Evolutionary conservation across 2,797 vertebrate species (phyloP).

Genomic region (Nyctibius grandis): DNA sequence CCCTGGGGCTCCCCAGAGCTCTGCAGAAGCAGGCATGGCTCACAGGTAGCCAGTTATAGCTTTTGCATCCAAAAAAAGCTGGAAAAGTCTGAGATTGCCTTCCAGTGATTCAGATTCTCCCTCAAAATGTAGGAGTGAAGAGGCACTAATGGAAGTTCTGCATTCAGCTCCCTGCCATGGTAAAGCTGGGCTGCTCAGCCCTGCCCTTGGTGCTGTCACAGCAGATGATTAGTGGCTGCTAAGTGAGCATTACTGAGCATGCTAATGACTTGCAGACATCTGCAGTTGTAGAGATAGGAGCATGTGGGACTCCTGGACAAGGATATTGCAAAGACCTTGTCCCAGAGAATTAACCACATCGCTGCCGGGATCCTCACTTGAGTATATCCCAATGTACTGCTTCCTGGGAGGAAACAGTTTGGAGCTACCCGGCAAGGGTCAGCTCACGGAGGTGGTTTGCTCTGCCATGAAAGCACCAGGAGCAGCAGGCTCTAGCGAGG

Average conservation of each 20-base stretch:
- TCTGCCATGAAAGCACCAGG: background rate
- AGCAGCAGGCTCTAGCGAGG: background rate
- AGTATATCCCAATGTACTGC: background rate
- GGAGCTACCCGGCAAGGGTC: background rate
- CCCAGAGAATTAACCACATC: background rate
- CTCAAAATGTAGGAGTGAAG: background rate
- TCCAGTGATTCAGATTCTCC: background rate
- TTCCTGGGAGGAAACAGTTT: background rate
- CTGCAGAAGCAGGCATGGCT: accelerated
- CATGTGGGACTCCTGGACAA: background rate
- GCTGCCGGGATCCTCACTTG: accelerated
- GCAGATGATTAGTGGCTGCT: background rate
- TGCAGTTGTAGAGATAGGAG: background rate
- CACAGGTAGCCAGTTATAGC: background rate
- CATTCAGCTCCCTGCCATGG: background rate
- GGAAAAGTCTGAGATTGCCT: background rate
- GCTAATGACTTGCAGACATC: conserved; percentile 12
- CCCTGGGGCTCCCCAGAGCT: background rate
- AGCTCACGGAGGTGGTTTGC: accelerated
- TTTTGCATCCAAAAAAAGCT: background rate
- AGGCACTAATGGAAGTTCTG: background rate
- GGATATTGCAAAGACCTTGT: background rate
- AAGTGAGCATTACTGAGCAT: background rate
- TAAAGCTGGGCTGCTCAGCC: accelerated
- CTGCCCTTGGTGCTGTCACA: background rate